A percentile compares a stretch with the other conserved stretches of the same genome.
phyloP scores from a whole-genome alignment of 2,113 vertebrate genomes.

The Odocoileus hemionus region DNA sequence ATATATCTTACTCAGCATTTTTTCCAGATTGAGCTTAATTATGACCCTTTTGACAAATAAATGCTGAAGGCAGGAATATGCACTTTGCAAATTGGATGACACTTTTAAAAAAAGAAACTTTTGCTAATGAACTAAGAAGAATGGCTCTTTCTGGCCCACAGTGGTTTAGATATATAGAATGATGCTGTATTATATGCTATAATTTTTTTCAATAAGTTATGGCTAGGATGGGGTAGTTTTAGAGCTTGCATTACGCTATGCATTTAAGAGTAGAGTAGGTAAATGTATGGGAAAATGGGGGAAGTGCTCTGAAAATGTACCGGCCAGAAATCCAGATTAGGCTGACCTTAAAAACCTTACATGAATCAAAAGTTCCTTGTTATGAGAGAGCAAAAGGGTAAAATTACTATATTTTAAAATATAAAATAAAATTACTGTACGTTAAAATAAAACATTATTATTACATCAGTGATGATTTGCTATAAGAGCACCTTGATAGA shows the following conservation, averaged over 20 bases:
- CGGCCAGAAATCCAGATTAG: not conserved
- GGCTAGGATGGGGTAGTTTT: not conserved
- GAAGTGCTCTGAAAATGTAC: not conserved
- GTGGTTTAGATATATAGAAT: not conserved
- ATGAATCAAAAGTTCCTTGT: not conserved
- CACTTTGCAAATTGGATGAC: not conserved
- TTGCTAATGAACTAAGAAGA: not conserved
- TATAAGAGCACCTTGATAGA: not conserved
- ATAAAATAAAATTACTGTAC: not conserved
- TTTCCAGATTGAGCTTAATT: not conserved
- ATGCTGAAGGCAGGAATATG: not conserved
- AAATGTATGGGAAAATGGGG: not conserved
- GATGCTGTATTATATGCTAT: not conserved
- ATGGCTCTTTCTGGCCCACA: not conserved
- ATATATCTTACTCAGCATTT: not conserved
- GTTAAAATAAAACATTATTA: not conserved
- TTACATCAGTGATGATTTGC: not conserved
- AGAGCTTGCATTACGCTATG: not conserved
- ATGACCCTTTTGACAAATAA: not conserved
- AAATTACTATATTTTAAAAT: not conserved
- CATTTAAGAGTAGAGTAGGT: not conserved
- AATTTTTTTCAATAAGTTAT: not conserved
- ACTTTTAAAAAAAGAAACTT: not conserved
- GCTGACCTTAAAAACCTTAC: not conserved
- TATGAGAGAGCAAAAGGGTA: not conserved